These are phyloP conservation scores for Caranx melampygus DNA, from an alignment of 2,113 vertebrate species.

Conservation along the genomic window DNA sequence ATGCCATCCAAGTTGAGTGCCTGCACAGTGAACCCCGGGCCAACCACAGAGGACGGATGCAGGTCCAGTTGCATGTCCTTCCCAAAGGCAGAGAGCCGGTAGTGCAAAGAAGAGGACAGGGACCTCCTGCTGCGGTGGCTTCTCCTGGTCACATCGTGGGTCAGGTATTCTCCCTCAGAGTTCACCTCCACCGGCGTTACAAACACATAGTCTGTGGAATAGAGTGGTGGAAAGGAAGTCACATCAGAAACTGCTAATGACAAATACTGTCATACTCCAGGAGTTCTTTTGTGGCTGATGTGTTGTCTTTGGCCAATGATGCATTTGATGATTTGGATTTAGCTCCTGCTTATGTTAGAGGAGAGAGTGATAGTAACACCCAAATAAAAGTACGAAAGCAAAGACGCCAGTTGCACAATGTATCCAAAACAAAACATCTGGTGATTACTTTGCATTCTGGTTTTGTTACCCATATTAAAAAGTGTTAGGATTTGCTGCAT, in stretches of 20 bases:
- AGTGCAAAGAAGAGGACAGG: slow-evolving; percentile 86
- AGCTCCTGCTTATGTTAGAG: not conserved
- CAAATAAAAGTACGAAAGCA: not conserved
- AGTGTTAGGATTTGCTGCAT: not conserved
- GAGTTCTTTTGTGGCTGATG: not conserved
- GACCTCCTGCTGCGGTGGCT: slow-evolving; percentile 88
- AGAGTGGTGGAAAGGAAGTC: not conserved
- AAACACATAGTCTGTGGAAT: slow-evolving; percentile 92
- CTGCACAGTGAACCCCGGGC: slow-evolving; percentile 91
- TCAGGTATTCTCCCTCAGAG: slow-evolving; percentile 87
- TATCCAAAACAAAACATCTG: not conserved
- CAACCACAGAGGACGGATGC: slow-evolving; percentile 88
- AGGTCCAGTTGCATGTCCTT: slow-evolving; percentile 94
- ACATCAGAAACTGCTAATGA: not conserved
- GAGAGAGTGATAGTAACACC: slow-evolving; percentile 1
- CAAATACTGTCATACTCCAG: not conserved
- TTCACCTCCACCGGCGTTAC: slow-evolving; percentile 94
- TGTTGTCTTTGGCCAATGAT: not conserved
- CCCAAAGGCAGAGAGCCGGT: slow-evolving; percentile 93
- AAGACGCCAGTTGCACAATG: not conserved
- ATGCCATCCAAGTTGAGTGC: slow-evolving; percentile 87
- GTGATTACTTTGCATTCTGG: not conserved
- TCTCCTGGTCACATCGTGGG: slow-evolving; percentile 88
- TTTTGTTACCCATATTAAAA: not conserved
- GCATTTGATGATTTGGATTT: not conserved